These are phyloP conservation scores for Rhogogaster chlorosoma DNA, from an alignment of 2,888 invertebrate genomes.

Conservation along the genomic window DNA sequence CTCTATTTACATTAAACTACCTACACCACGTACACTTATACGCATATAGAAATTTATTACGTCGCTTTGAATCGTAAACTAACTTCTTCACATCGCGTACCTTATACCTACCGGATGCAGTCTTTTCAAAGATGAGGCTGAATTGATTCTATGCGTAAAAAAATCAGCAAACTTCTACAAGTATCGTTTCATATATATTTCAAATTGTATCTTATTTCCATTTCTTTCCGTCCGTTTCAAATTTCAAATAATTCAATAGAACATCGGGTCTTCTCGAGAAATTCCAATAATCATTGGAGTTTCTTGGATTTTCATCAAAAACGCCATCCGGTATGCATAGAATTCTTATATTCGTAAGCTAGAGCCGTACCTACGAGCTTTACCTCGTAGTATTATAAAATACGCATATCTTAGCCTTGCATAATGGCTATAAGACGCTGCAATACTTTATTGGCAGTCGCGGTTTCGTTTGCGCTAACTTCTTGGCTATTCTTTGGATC, in stretches of 20 bases:
- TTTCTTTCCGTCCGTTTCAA: too few relatives aligned
- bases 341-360: constrained; percentile 19
- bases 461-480: constrained; percentile 27
- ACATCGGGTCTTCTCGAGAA: background rate
- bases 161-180: background rate
- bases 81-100: background rate
- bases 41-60: background rate
- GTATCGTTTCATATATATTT: too few relatives aligned
- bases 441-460: background rate
- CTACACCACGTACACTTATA: background rate
- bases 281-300: background rate
- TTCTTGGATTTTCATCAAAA: background rate
- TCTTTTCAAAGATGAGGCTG: background rate
- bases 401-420: background rate
- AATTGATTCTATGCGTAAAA: background rate
- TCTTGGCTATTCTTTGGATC: background rate
- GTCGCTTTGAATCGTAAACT: constrained; percentile 7
- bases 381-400: constrained; percentile 6
- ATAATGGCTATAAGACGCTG: background rate
- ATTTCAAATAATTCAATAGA: too few relatives aligned
- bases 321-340: background rate
- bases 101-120: background rate
- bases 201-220: too few relatives aligned
- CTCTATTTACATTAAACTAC: constrained; percentile 37
- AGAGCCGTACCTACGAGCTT: background rate